These are phyloP conservation scores for Burhinus oedicnemus DNA, from an alignment of 2,113 vertebrate genomes.

Conservation along the genomic window DNA sequence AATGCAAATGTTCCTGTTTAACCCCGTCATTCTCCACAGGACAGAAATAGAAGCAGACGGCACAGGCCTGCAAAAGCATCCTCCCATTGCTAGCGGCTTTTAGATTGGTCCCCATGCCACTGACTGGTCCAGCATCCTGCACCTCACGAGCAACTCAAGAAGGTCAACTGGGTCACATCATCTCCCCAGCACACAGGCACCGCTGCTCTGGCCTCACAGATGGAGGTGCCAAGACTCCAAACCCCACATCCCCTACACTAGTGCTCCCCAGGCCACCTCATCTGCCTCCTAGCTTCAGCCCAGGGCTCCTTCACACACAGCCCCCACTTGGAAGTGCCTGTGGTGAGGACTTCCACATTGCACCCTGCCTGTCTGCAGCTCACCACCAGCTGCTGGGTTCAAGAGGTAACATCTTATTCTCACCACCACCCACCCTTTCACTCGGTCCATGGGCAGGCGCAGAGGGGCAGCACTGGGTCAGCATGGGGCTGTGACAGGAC, in stretches of 20 bases:
- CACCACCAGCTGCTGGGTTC: fast-evolving
- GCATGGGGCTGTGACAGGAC: fast-evolving
- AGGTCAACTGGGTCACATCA: neutral
- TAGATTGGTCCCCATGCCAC: fast-evolving
- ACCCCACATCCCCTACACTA: fast-evolving
- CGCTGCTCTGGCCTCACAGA: neutral
- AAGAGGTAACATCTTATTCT: neutral
- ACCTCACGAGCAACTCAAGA: neutral
- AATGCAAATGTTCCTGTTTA: neutral
- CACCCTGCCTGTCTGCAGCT: neutral
- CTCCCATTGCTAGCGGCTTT: neutral
- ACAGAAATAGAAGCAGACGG: neutral
- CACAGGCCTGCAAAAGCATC: neutral
- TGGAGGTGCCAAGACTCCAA: neutral
- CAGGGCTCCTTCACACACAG: neutral
- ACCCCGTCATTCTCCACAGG: neutral
- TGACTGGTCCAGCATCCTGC: neutral
- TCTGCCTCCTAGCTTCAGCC: neutral
- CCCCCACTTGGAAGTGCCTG: neutral
- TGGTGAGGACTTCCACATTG: too few relatives aligned
- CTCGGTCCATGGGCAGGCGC: fast-evolving
- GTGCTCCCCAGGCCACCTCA: neutral
- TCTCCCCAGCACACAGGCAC: neutral
- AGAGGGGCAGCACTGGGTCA: neutral
- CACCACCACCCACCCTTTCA: neutral